These are phyloP conservation scores for Pedicia rivosa DNA, from an alignment of 2,888 invertebrate species.

Conservation along the genomic window DNA sequence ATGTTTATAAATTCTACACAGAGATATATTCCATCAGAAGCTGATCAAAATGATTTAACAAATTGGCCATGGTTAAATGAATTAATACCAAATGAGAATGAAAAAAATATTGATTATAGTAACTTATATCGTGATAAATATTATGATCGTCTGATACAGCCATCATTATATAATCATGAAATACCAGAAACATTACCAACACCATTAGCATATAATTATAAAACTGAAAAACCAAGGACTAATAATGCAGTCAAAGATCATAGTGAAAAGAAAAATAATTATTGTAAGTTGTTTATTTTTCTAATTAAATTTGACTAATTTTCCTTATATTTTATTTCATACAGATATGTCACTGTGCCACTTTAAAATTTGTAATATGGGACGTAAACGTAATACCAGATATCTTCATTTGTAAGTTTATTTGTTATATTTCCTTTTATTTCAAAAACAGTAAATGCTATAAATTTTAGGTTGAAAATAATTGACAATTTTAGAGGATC, in stretches of 20 bases:
- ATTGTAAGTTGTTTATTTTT: slow-evolving; percentile 21
- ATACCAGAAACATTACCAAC: slow-evolving; percentile 13
- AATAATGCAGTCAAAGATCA: slow-evolving; percentile 21
- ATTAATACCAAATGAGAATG: slow-evolving; percentile 16
- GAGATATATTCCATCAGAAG: too few species aligned
- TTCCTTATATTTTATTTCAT: slow-evolving; percentile 16
- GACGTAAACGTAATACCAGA: slow-evolving; percentile 36
- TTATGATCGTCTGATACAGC: too few species aligned
- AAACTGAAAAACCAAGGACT: too few species aligned
- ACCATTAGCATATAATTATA: slow-evolving; percentile 14
- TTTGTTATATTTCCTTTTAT: too few species aligned
- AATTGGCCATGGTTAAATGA: slow-evolving; percentile 24
- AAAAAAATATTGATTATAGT: too few species aligned
- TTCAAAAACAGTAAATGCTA: too few species aligned
- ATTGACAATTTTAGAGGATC: too few species aligned
- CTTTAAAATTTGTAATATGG: slow-evolving; percentile 55
- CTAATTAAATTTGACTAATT: background rate
- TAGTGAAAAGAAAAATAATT: slow-evolving; percentile 24
- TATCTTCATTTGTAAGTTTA: slow-evolving; percentile 8
- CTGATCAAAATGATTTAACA: slow-evolving; percentile 17
- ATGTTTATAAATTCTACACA: too few species aligned
- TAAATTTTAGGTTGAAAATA: too few species aligned
- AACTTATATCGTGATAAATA: too few species aligned
- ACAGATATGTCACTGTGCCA: slow-evolving; percentile 49
- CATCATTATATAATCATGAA: too few species aligned